Evolutionary conservation across 1,140 invertebrate genomes (phyloP), one percentile per base, ranked within the genome.

Genomic region (Drosophila parabipectinata): DNA sequence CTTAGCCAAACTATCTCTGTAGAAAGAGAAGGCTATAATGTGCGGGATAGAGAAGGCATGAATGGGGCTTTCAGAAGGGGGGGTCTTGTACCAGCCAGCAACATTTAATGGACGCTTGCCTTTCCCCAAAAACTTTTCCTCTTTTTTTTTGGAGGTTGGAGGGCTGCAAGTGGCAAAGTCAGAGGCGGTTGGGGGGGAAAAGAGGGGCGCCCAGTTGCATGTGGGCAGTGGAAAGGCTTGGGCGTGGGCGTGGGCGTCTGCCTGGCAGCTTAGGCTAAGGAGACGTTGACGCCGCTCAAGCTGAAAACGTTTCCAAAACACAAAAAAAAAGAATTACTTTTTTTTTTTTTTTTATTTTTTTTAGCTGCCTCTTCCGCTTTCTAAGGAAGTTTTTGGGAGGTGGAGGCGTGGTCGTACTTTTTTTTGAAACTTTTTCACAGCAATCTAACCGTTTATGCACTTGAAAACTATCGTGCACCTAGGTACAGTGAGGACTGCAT

Each of bases 391-490:
- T 34, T 12, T 1, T 21, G 47, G 30, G 30, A 15, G 34, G 41
- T 15, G 41, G 8, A 10, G 48, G 37, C 18, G 32, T 37, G 34
- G 34, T 37, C 3, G 0, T 37, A 10, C 10, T 37, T 4, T 12
- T 37, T 37, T 37, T 37, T 4, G 34, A 37, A 37, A 72, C 71
- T 67, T 71, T 72, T 72, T 52, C 47, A 57, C 66, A 60, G 66
- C 55, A 68, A 73, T 77, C 80, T 66, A 78, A 78, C 58, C 69
- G 58, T 82, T 82, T 74, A 57, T 82, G 78, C 59, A 78, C 62
- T 78, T 83, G 62, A 77, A 72, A 77, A 62, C 24, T 44, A 47
- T 37, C 64, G 28, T 52, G 52, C 63, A 69, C 47, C 45, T 69
- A 41, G 37, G 34, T 7, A 72, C 66, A 72, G 69, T 54, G 24